A percentile compares a stretch with the other conserved stretches of the same genome.
phyloP scores from a whole-genome alignment of 2,888 invertebrate species.

The Heterodera filipjevi region DNA sequence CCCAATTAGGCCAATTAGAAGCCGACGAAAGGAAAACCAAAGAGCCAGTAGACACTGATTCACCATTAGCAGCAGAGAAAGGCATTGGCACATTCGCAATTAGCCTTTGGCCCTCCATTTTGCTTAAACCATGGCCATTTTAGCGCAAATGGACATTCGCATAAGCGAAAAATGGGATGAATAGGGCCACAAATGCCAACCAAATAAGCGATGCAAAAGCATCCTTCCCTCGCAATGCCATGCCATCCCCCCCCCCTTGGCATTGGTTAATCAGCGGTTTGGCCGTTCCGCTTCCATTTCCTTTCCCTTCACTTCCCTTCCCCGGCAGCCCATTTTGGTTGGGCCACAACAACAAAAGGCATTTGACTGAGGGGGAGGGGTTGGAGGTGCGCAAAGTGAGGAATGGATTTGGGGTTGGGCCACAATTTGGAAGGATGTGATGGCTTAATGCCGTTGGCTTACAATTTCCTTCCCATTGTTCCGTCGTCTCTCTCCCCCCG shows the following conservation, averaged over 20 bases:
- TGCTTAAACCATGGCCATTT: neutral
- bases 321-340: neutral
- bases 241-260: neutral
- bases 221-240: neutral
- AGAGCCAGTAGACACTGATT: neutral
- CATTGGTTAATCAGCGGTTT: constrained; percentile 12
- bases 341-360: neutral
- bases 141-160: constrained; percentile 6
- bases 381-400: neutral
- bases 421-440: neutral
- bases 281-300: constrained; percentile 3
- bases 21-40: neutral
- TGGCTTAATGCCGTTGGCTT: neutral
- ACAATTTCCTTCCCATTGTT: neutral
- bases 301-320: neutral
- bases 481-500: neutral
- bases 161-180: neutral
- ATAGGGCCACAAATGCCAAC: constrained; percentile 7
- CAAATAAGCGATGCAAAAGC: neutral
- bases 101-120: neutral
- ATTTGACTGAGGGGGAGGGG: neutral
- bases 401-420: neutral
- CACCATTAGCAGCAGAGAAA: neutral
- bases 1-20: constrained; percentile 5
- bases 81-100: constrained; percentile 18